Evolutionary conservation across 1,140 invertebrate genomes (phyloP).

Genomic region (Hyles vespertilio): DNA sequence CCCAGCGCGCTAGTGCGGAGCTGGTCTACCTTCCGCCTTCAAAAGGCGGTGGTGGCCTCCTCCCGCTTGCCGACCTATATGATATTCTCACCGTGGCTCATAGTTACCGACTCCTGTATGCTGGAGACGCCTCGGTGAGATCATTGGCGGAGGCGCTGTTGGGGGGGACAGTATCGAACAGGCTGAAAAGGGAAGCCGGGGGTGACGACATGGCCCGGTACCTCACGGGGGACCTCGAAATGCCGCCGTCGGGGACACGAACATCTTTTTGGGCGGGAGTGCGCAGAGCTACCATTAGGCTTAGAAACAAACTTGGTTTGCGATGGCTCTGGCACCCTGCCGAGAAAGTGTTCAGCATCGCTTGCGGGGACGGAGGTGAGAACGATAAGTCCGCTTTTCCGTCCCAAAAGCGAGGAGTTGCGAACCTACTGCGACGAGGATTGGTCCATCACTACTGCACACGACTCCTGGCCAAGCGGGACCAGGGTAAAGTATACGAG

Average conservation of each 20-base stretch:
- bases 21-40: not conserved
- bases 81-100: not conserved
- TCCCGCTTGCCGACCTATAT: not conserved
- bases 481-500: constrained; percentile 6
- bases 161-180: not conserved
- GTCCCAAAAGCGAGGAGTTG: not conserved
- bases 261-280: not conserved
- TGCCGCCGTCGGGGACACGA: not conserved
- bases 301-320: not conserved
- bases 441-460: not conserved
- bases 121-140: not conserved
- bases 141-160: not conserved
- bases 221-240: not conserved
- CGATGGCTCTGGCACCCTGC: not conserved
- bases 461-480: not conserved
- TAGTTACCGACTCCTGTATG: not conserved
- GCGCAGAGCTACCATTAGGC: not conserved
- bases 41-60: not conserved
- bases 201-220: not conserved
- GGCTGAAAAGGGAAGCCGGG: not conserved
- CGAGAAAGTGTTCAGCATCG: not conserved
- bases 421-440: not conserved
- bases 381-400: not conserved
- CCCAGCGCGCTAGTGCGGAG: not conserved
- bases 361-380: not conserved